Base-by-base conservation (phyloP, 1,140 invertebrate species). In the Lasioglossum albipes region DNA sequence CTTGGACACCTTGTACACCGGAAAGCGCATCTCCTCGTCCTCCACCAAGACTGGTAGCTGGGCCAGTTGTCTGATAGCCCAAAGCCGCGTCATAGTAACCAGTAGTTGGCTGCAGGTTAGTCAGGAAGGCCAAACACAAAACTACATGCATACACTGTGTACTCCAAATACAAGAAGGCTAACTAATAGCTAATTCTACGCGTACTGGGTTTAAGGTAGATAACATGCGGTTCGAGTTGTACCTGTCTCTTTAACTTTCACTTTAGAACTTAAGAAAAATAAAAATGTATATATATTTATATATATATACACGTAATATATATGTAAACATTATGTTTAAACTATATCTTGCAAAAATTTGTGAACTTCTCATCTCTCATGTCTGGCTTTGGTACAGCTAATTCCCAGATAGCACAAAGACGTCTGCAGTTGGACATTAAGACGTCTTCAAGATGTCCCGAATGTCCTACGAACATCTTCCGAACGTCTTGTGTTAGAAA, bases 21-120 rank as follows among this genome's bases (percentile, higher is more conserved):
- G 95, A 95, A 59, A 97, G 91, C 42, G 94, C 93, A 79, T 94
- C 94, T 90, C 96, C 96, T 78, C 96, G 94, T 74, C 95, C 95
- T 84, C 92, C 92, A 68, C 93, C 92, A 72, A 93, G 92, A 89
- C 92, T 93, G 75, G 92, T 93, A 73, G 92, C 93, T 42, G 93
- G 92, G 81, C 92, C 93, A 78, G 93, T 93, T 70, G 93, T 93
- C 92, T 94, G 93, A 91, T 93, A 93, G 85, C 92, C 92, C 85
- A 93, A 83, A 81, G 92, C 85, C 88, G 91, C 89, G 85, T 93
- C 93, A 92, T 93, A 93, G 90, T 93, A 93, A 91, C 92, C 92
- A 92, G 92, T 93, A 89, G 92, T 93, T 90, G 93, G 92, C 92
- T 93, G 90, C 91, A 93, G 89, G 89, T 93, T 91, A 92, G 91